Evolutionary conservation across 2,797 vertebrate species (phyloP), one percentile per base, ranked within the genome.

Genomic region (Uromys caudimaculatus): DNA sequence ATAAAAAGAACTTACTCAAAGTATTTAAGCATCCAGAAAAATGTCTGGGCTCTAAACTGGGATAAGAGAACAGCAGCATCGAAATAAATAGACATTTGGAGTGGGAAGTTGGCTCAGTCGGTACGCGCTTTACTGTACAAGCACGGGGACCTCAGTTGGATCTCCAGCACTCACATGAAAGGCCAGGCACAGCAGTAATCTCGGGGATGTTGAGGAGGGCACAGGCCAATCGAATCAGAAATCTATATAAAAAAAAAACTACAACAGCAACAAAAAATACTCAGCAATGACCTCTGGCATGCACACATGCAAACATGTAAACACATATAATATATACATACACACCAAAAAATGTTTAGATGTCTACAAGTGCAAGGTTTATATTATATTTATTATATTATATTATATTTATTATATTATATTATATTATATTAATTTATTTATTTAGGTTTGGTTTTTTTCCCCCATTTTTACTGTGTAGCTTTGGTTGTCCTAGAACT

Each of bases 1-100:
- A 83, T 7, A 38, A 38, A 14, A 82, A 13, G 14, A 56, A 38
- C 35, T 4, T 81, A 24, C 3, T 62, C 38, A 32, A 84, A 84
- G 62, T 85, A 89, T 50, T 94, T 85, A 93, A 69, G 16, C 47
- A 38, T 32, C 24, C 92, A 73, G 83, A 83, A 96, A 71, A 52
- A 5, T 11, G 12, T 32, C 56, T 44, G 69, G 27, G 6, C 19
- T 91, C 56, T 11, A 91, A 96, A 89, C 73, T 62, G 32, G 17
- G 19, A 89, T 79, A 58, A 89, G 35, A 76, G 89, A 75, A 86
- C 17, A 87, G 41, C 29, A 87, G 44, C 29, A 38, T 81, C 2
- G 23, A 93, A 88, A 94, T 44, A 58, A 89, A 58, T 0, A 24
- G n/a, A 32, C n/a, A 41, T 60, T 54, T 71, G 27, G 47, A 71